phyloP scores from a whole-genome alignment of 1,140 invertebrate species.

The Temnothorax longispinosus region DNA sequence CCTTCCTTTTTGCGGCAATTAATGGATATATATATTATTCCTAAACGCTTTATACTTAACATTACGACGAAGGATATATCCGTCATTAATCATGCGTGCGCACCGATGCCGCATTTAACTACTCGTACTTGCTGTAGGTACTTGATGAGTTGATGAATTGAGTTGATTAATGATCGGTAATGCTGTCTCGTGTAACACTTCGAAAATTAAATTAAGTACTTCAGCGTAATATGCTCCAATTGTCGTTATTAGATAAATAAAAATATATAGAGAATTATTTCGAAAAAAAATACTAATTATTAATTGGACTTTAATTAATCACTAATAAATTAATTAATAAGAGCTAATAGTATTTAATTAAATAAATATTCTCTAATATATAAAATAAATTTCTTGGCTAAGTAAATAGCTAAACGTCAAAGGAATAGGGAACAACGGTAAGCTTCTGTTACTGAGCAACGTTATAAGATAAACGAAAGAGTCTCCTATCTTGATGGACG shows the following conservation, averaged over 20 bases:
- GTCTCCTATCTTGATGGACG: neutral
- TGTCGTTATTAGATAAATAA: neutral
- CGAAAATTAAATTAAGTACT: neutral
- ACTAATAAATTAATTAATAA: constrained; percentile 1
- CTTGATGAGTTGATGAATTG: constrained; percentile 9
- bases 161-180: constrained; percentile 22
- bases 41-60: neutral
- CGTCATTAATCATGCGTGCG: constrained; percentile 18
- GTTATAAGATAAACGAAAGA: neutral
- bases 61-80: neutral
- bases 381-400: neutral
- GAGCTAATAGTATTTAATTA: neutral
- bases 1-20: neutral
- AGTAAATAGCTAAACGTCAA: neutral
- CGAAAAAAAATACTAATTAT: neutral
- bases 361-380: neutral
- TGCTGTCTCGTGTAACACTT: neutral
- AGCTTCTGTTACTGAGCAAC: neutral
- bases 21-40: neutral
- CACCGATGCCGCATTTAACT: neutral
- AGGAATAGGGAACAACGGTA: neutral
- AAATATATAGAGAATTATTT: neutral
- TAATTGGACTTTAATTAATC: neutral
- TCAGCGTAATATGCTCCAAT: neutral
- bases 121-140: neutral